phyloP scores from a whole-genome alignment of 2,888 invertebrate species.

The Tenthredo notha region DNA sequence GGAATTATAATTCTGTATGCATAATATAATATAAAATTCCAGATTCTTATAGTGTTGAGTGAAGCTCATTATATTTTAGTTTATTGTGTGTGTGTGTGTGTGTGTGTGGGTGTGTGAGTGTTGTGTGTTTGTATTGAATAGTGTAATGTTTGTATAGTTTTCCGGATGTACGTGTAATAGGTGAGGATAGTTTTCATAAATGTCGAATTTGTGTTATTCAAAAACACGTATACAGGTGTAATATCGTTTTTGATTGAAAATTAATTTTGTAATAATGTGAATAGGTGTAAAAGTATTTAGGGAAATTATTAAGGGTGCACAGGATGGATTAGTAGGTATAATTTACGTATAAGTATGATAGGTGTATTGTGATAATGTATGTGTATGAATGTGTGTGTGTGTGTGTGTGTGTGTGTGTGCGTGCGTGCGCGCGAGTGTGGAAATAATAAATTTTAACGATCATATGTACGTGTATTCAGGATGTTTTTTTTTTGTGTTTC shows the following conservation, averaged over 20 bases:
- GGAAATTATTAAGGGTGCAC: not conserved
- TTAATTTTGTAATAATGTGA: not conserved
- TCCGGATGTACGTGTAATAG: not conserved
- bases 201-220: too few relatives aligned
- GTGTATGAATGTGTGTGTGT: not conserved
- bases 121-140: not conserved
- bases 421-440: not conserved
- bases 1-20: not conserved
- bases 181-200: not conserved
- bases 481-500: not conserved
- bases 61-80: not conserved
- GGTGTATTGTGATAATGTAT: not conserved
- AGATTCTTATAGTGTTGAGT: not conserved
- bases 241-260: not conserved
- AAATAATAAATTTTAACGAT: not conserved
- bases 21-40: not conserved
- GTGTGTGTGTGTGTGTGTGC: not conserved
- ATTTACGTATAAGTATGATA: not conserved
- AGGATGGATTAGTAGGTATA: not conserved
- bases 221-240: not conserved
- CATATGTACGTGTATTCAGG: conserved; percentile 3
- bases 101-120: not conserved
- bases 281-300: not conserved
- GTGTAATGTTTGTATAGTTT: not conserved
- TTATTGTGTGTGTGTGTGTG: not conserved